Evolutionary conservation across 2,113 vertebrate genomes (phyloP), one percentile per base, ranked within the genome.

Genomic region (Hiodon alosoides): DNA sequence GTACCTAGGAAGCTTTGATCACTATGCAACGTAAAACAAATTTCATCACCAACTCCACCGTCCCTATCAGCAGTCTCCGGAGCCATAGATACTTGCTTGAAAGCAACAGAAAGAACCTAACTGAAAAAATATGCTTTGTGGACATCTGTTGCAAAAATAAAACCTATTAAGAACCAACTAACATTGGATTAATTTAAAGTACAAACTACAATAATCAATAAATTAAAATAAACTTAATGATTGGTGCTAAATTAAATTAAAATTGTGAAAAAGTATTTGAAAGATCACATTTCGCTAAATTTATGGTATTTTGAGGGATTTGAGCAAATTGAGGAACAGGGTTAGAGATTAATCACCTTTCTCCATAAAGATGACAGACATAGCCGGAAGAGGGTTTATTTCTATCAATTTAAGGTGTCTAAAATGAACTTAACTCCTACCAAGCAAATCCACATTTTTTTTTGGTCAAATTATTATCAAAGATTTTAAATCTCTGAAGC

Each of bases 1-100:
- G 77, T 98, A 98, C 83, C 92, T 98, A 82, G 96, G 96, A 75
- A 98, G 96, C 89, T 98, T 98, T 80, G 95, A 98, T 90, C 96
- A 98, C 94, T 98, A 98, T 96, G 96, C 96, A 95, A 97, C 95
- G 86, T 98, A 96, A 94, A 75, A 75, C 64, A 78, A 89, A 90
- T 90, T 79, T 74, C 80, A 83, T 81, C 84, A 82, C 85, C 81
- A 85, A 88, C 85, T 88, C 78, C 84, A 81, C 83, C 80, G 81
- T 71, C 83, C 51, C 75, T 67, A 86, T 86, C 86, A 79, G 76
- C 79, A 81, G 84, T 81, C 86, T 80, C 76, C 80, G 85, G 87
- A 87, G 86, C 87, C 81, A 79, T 78, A 62, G 85, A 84, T 86
- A 82, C 85, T 84, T 13, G 82, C 83, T 81, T 81, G 84, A 88